Conservation (phyloP, 2,888 invertebrate genomes). For the Neria commutata region DNA sequence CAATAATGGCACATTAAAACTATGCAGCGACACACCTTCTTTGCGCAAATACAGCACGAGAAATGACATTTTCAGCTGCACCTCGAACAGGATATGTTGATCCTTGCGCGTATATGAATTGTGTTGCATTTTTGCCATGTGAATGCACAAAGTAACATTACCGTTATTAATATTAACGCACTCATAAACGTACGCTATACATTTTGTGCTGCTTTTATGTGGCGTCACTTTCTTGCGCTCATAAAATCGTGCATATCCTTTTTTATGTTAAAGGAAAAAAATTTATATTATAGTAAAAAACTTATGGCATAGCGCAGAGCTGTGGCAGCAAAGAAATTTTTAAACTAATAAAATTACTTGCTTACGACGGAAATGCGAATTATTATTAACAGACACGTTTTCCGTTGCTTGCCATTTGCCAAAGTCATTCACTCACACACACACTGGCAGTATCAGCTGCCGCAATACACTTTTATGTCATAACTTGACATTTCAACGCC, state of each 20-base stretch:
- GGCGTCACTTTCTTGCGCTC: constrained; percentile 23
- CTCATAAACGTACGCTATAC: constrained; percentile 28
- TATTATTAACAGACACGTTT: constrained; percentile 52
- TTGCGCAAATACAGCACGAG: constrained; percentile 9
- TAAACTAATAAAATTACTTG: constrained; percentile 21
- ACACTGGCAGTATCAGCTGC: constrained; percentile 25
- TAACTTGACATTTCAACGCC: constrained; percentile 52
- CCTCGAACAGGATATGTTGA: too few relatives aligned
- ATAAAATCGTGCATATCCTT: background rate
- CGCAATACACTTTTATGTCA: constrained; percentile 37
- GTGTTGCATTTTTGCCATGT: constrained; percentile 7
- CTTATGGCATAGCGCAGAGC: background rate
- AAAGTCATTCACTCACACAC: background rate
- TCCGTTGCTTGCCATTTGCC: constrained; percentile 45
- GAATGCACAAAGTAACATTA: constrained; percentile 12
- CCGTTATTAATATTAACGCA: constrained; percentile 52
- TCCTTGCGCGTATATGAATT: background rate
- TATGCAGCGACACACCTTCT: constrained; percentile 46
- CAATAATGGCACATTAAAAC: constrained; percentile 52
- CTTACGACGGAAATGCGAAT: constrained; percentile 41
- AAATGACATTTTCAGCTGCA: too few relatives aligned
- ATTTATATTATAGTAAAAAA: background rate
- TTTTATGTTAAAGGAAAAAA: background rate
- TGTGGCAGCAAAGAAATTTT: too few relatives aligned
- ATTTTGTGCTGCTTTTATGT: background rate